Percentiles rank a stretch among this genome's conserved stretches.
Evolutionary conservation across 2,797 vertebrate species (phyloP).

Genomic region (Sebastolobus altivelis): DNA sequence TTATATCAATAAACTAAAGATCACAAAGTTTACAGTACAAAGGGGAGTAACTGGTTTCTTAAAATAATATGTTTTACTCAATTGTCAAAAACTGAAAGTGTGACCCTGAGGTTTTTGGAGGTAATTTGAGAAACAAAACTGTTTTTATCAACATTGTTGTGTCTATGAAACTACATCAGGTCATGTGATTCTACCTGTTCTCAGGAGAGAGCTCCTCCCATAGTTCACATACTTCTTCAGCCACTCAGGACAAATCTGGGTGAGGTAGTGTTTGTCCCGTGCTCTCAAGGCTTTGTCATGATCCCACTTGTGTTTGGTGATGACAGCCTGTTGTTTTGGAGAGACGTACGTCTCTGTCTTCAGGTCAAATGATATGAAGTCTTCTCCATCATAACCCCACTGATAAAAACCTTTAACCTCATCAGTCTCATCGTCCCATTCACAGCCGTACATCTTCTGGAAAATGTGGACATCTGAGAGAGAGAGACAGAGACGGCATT

Average conservation of each 20-base stretch:
- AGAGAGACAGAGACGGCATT: slow-evolving; percentile 27
- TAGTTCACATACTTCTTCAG: slow-evolving; percentile 53
- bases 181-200: slow-evolving; percentile 62
- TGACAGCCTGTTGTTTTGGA: not conserved
- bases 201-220: slow-evolving; percentile 49
- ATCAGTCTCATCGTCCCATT: too few species aligned
- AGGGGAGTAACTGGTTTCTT: too few species aligned
- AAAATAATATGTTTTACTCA: too few species aligned
- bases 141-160: not conserved
- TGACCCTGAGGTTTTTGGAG: too few species aligned
- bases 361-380: slow-evolving; percentile 35
- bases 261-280: accelerated
- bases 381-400: slow-evolving; percentile 50
- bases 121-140: too few species aligned
- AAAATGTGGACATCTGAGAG: slow-evolving; percentile 23
- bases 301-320: slow-evolving; percentile 34
- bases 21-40: too few species aligned
- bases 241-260: not conserved
- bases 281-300: accelerated
- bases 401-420: accelerated
- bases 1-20: too few species aligned
- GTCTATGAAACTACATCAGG: not conserved
- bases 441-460: not conserved
- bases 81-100: too few species aligned
- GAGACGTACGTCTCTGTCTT: accelerated